A percentile compares a stretch with the other conserved stretches of the same genome.
Evolutionary conservation across 2,797 vertebrate species (phyloP).

Genomic region (Siniperca undulata): DNA sequence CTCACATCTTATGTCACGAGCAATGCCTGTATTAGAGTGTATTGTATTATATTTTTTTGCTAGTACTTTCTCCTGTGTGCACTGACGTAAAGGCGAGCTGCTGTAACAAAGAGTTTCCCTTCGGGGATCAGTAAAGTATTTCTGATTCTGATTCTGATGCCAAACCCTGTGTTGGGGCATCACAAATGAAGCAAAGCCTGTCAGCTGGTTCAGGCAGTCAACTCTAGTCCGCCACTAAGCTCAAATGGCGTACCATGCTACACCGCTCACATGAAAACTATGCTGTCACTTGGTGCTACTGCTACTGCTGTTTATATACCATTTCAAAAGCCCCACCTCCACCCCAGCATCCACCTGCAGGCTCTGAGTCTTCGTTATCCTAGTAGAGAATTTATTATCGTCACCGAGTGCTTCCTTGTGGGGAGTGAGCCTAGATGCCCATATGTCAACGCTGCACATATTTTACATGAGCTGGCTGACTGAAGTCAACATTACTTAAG

Average conservation of each 20-base stretch:
- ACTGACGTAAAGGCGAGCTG: too few species aligned
- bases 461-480: neutral
- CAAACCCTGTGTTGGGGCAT: neutral
- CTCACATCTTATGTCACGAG: neutral
- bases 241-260: too few species aligned
- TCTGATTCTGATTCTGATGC: neutral
- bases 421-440: neutral
- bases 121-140: too few species aligned
- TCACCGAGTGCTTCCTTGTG: neutral
- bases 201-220: neutral
- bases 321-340: neutral
- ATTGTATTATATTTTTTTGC: too few species aligned
- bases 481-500: neutral
- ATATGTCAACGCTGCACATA: neutral
- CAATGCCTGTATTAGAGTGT: too few species aligned
- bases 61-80: too few species aligned
- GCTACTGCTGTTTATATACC: neutral
- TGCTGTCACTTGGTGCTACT: neutral
- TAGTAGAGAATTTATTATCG: neutral
- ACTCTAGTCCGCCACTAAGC: too few species aligned
- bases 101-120: too few species aligned
- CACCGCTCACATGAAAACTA: too few species aligned
- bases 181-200: neutral
- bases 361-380: too few species aligned
- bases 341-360: neutral